Conservation (phyloP, 2,113 vertebrate genomes). For the Helogale parvula region DNA sequence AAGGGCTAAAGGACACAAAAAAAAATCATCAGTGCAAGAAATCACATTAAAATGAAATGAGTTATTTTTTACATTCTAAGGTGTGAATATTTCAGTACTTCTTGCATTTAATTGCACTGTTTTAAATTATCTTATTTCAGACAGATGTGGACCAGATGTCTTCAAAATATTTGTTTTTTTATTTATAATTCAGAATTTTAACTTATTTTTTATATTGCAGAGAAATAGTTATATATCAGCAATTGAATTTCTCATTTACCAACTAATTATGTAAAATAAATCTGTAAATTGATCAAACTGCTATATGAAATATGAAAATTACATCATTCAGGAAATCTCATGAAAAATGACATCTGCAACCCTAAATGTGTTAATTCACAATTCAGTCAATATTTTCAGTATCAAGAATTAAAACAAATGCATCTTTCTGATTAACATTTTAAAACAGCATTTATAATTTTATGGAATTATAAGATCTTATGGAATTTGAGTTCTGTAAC, state of each 20-base stretch:
- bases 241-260: conserved; percentile 81
- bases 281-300: conserved; percentile 84
- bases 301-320: conserved; percentile 87
- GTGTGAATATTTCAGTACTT: conserved; percentile 81
- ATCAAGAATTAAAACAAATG: conserved; percentile 87
- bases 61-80: conserved; percentile 77
- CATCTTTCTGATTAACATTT: conserved; percentile 84
- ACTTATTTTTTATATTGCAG: conserved; percentile 80
- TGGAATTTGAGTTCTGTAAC: conserved; percentile 71
- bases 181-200: conserved; percentile 85
- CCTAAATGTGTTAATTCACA: conserved; percentile 86
- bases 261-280: conserved; percentile 83
- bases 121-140: conserved; percentile 85
- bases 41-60: conserved; percentile 71
- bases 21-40: conserved; percentile 55
- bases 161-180: conserved; percentile 84
- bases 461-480: conserved; percentile 70
- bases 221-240: conserved; percentile 80
- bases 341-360: conserved; percentile 87
- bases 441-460: conserved; percentile 79
- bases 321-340: conserved; percentile 85
- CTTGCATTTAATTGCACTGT: conserved; percentile 84
- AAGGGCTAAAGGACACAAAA: conserved; percentile 61
- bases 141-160: conserved; percentile 86
- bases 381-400: conserved; percentile 89